phyloP scores from a whole-genome alignment of 2,113 vertebrate species.

The Grantiella picta region DNA sequence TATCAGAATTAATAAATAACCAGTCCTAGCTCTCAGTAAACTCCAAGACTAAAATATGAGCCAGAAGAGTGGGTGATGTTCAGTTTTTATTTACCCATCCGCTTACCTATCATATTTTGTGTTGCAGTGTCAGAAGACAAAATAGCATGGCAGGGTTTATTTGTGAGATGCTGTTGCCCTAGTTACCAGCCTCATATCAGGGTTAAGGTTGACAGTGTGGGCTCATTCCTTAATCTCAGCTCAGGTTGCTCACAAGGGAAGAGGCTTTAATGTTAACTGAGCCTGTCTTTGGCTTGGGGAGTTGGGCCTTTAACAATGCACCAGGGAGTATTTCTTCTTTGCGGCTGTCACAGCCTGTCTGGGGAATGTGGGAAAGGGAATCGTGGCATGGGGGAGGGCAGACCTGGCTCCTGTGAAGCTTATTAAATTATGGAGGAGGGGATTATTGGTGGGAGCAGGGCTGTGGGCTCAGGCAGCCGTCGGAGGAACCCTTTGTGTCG shows the following conservation, averaged over 20 bases:
- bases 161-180: constrained; percentile 52
- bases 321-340: background rate
- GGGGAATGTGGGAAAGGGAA: background rate
- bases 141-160: background rate
- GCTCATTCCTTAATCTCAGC: constrained; percentile 56
- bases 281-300: constrained; percentile 44
- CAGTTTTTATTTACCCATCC: background rate
- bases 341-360: constrained; percentile 11
- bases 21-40: background rate
- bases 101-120: background rate
- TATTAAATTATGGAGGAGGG: constrained; percentile 49
- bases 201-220: constrained; percentile 56
- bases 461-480: background rate
- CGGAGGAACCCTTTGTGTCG: background rate
- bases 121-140: background rate
- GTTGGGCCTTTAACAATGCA: constrained; percentile 45
- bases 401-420: background rate
- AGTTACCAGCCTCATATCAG: constrained; percentile 50
- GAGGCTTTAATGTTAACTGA: constrained; percentile 53
- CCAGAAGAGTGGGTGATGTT: background rate
- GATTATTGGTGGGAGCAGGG: constrained; percentile 23
- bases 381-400: background rate
- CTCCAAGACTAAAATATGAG: background rate
- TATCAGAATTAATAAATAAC: constrained; percentile 11
- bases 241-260: constrained; percentile 49